A percentile compares a stretch with the other conserved stretches of the same genome.
Conservation (phyloP, 53 echinoderm and acorn worm genomes). For the Temnopleurus reevesii region DNA sequence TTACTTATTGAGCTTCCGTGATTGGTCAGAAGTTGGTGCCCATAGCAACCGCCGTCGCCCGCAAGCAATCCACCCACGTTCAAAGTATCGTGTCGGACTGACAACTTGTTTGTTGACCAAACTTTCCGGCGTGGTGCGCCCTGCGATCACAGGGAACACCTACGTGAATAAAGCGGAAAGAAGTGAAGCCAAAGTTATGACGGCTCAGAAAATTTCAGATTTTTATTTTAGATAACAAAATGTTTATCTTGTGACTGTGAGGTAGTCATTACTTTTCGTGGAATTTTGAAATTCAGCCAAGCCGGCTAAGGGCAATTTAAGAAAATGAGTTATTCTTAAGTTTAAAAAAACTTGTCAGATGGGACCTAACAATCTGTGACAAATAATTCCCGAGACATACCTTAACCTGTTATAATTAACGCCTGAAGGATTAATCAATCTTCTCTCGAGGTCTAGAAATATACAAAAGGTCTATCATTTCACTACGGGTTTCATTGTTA, state of each 20-base stretch:
- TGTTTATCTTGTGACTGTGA: neutral
- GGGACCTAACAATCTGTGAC: neutral
- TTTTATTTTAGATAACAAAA: neutral
- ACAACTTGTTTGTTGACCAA: conserved; percentile 34
- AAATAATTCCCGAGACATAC: neutral
- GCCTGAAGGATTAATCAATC: neutral
- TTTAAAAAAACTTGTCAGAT: neutral
- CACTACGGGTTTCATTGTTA: neutral
- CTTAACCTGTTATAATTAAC: neutral
- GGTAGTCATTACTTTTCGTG: conserved; percentile 2
- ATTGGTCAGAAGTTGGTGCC: conserved; percentile 34
- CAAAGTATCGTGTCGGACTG: neutral
- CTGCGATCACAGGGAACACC: neutral
- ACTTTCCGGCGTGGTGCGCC: conserved; percentile 1
- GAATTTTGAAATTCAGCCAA: conserved; percentile 27
- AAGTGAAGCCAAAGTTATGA: conserved; percentile 34
- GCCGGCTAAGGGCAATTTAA: neutral
- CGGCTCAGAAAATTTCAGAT: conserved; percentile 21
- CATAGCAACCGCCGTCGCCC: conserved; percentile 16
- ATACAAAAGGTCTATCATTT: neutral
- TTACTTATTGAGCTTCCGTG: neutral
- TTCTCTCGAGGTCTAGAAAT: neutral
- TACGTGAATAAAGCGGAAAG: conserved; percentile 14
- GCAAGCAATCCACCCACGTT: neutral
- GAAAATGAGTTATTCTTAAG: neutral